phyloP scores from a whole-genome alignment of 2,888 invertebrate genomes.

The Campoletis raptor region DNA sequence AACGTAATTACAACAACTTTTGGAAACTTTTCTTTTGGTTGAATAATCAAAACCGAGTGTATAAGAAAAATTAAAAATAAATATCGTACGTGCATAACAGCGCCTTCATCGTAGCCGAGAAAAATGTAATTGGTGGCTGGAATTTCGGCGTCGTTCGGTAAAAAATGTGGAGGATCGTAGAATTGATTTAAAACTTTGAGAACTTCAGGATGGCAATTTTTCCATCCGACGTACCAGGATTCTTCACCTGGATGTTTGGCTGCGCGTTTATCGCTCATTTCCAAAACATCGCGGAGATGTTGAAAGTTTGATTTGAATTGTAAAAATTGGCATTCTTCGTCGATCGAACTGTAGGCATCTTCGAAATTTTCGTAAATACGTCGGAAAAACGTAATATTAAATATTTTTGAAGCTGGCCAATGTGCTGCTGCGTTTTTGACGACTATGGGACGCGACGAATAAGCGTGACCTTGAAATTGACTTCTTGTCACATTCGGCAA shows the following conservation, averaged over 20 bases:
- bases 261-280: slow-evolving; percentile 89
- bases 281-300: slow-evolving; percentile 91
- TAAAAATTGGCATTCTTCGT: slow-evolving; percentile 94
- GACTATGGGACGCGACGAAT: slow-evolving; percentile 92
- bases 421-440: slow-evolving; percentile 91
- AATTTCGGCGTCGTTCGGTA: slow-evolving; percentile 95
- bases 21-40: no score
- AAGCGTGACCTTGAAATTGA: slow-evolving; percentile 91
- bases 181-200: slow-evolving; percentile 90
- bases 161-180: slow-evolving; percentile 93
- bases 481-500: slow-evolving; percentile 89
- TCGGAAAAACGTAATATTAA: slow-evolving; percentile 90
- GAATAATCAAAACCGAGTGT: no score
- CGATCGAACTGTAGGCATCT: slow-evolving; percentile 90
- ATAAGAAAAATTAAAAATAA: not conserved
- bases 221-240: slow-evolving; percentile 97
- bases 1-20: no score
- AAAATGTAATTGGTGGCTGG: slow-evolving; percentile 96
- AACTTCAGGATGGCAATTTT: slow-evolving; percentile 94
- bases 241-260: slow-evolving; percentile 87
- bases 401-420: slow-evolving; percentile 91
- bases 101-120: slow-evolving; percentile 95
- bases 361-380: slow-evolving; percentile 89
- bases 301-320: slow-evolving; percentile 94
- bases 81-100: slow-evolving; percentile 93